Conservation (phyloP, 1,140 invertebrate species). For the Xylocopa sonorina region DNA sequence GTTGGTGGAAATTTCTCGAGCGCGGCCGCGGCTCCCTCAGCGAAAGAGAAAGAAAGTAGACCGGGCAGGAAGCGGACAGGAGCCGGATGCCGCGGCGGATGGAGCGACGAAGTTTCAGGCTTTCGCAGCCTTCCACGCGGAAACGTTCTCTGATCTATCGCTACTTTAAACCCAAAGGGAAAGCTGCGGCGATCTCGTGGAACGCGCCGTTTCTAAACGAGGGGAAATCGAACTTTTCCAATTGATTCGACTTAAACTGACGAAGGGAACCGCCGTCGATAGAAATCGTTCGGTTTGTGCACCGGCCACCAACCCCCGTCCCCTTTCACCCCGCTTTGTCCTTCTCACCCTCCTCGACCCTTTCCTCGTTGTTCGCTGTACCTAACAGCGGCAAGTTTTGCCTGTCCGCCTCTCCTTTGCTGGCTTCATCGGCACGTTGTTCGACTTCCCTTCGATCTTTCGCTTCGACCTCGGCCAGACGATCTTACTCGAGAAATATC, state of each 20-base stretch:
- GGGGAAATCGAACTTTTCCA: conserved; percentile 71
- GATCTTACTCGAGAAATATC: conserved; percentile 42
- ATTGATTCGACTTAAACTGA: conserved; percentile 71
- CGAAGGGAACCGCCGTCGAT: conserved; percentile 42
- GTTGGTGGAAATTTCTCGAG: conserved; percentile 37
- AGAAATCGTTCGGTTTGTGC: conserved; percentile 45
- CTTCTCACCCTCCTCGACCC: background rate
- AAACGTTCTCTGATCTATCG: conserved; percentile 68
- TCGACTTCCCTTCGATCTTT: conserved; percentile 16
- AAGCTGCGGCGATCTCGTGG: conserved; percentile 56
- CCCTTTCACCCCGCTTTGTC: background rate
- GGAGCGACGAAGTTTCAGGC: conserved; percentile 56
- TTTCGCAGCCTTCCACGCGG: conserved; percentile 57
- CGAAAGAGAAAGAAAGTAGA: conserved; percentile 33
- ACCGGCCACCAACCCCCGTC: background rate
- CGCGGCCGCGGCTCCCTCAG: conserved; percentile 9
- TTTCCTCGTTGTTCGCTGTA: background rate
- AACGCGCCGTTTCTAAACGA: conserved; percentile 65
- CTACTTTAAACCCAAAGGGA: conserved; percentile 64
- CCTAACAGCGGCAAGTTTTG: background rate
- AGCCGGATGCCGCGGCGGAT: conserved; percentile 38
- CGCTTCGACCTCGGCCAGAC: conserved; percentile 9
- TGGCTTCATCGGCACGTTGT: background rate
- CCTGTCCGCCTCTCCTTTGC: background rate
- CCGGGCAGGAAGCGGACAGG: conserved; percentile 29